Base-by-base conservation (phyloP, 2,888 invertebrate genomes). In the Selenia dentaria region DNA sequence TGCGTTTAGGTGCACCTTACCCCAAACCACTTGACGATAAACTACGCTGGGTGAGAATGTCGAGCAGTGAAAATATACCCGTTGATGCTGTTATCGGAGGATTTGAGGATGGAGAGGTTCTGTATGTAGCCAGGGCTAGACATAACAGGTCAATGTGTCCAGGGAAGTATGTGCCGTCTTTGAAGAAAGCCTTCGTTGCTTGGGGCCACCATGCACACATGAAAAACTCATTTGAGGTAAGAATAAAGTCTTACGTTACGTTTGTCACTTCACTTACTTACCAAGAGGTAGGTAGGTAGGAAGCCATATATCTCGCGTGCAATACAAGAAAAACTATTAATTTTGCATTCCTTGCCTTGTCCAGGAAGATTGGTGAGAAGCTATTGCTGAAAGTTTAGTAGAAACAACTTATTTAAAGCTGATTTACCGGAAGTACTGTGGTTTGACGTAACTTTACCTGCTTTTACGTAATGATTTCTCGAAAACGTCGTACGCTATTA, bases 131-230 rank as follows among this genome's bases (percentile, higher is more conserved):
- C 5, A 27, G 54, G 6, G 57, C 51, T 2, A 34, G 11, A 27
- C 57, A 54, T 27, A 27, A 28, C 8, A 9, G 22, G 2, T 50
- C 49, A 0, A 2, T 52, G 18, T 36, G 41, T 5, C 57, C 54
- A 2, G 57, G 57, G n/a, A 57, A 57, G 24, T 57, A 50, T 20
- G 47, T 54, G n/a, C 47, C 57, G 0, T 54, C 54, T 1, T 6
- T 28, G 18, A 26, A 44, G 24, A 28, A 33, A 6, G 54, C 51
- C 0, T 18, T 27, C 12, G 34, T 55, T 3, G 39, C 46, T 1
- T 55, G 27, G 40, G 55, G 50, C 1, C 41, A 41, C n/a, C 22
- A 25, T 22, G 11, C 44, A 11, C 28, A 31, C 13, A 22, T 18
- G n/a, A 44, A 50, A 22, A 6, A 25, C n/a, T 38, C 9, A 3